These are phyloP conservation scores for Pseudois nayaur DNA, from an alignment of 2,113 vertebrate genomes.

Conservation along the genomic window DNA sequence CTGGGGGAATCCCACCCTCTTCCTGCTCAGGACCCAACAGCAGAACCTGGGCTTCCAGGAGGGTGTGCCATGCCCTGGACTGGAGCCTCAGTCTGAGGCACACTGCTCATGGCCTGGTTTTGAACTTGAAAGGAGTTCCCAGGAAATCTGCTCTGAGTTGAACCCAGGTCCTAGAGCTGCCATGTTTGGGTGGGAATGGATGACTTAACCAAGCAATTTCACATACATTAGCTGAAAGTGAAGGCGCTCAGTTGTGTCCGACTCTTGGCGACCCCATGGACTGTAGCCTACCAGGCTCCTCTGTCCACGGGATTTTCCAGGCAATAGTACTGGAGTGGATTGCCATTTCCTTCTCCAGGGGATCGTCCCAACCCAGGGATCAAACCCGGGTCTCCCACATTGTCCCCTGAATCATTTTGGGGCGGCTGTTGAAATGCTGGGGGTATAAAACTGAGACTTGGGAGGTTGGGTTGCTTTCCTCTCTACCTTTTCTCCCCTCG, in stretches of 20 bases:
- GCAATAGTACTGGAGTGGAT: no score
- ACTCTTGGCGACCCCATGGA: no score
- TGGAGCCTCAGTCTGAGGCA: not conserved
- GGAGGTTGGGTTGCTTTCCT: not conserved
- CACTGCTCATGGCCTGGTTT: not conserved
- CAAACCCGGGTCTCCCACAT: no score
- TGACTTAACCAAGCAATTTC: not conserved
- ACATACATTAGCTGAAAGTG: not conserved
- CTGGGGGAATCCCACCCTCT: not conserved
- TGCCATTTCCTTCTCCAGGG: no score
- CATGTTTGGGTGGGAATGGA: not conserved
- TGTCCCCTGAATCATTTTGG: not conserved
- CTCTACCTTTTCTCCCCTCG: not conserved
- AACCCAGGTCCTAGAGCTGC: not conserved
- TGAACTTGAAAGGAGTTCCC: not conserved
- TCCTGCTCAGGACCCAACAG: slow-evolving; percentile 11
- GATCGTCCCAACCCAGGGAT: no score
- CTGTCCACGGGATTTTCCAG: no score
- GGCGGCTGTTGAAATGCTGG: not conserved
- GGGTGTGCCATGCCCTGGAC: not conserved
- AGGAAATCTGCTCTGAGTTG: not conserved
- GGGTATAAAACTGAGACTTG: not conserved
- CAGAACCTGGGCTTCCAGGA: not conserved
- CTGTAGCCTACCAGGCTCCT: no score
- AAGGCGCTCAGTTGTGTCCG: no score